A percentile compares a stretch with the other conserved stretches of the same genome.
Conservation (phyloP, 2,888 invertebrate genomes). For the Drosophila tripunctata region DNA sequence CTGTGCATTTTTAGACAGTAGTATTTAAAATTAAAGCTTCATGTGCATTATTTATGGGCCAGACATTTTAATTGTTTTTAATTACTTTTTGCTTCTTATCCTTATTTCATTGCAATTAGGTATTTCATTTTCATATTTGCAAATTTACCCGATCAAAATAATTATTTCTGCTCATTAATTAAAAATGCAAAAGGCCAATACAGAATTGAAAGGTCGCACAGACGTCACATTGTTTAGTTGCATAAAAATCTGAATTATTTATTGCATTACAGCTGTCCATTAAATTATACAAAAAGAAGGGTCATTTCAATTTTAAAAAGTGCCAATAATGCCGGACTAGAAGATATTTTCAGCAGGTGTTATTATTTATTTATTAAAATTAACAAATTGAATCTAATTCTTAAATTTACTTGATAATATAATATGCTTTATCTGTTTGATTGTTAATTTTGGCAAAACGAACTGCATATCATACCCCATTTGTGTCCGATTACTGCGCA, state of each 20-base stretch:
- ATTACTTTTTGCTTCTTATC: constrained; percentile 29
- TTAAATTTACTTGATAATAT: neutral
- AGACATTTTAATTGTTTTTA: constrained; percentile 47
- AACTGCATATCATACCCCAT: neutral
- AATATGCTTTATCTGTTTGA: neutral
- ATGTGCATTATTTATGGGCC: constrained; percentile 44
- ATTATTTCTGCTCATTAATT: constrained; percentile 52
- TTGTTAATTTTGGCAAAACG: neutral
- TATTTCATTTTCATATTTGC: constrained; percentile 37
- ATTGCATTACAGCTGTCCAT: constrained; percentile 14
- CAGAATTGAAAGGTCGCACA: constrained; percentile 1
- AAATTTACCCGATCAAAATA: constrained; percentile 49
- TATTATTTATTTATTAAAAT: neutral
- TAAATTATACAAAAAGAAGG: constrained; percentile 29
- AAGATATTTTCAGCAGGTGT: neutral
- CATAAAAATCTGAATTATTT: constrained; percentile 45
- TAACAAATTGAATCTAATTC: neutral
- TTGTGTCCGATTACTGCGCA: neutral
- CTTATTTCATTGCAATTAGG: constrained; percentile 34
- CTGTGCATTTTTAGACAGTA: neutral
- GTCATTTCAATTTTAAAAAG: constrained; percentile 26
- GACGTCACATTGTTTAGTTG: constrained; percentile 36
- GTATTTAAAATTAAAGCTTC: constrained; percentile 17
- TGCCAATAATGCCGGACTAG: neutral
- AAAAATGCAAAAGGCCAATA: constrained; percentile 18